Conservation (phyloP, 2,797 vertebrate species). For the Sebastes alutus region DNA sequence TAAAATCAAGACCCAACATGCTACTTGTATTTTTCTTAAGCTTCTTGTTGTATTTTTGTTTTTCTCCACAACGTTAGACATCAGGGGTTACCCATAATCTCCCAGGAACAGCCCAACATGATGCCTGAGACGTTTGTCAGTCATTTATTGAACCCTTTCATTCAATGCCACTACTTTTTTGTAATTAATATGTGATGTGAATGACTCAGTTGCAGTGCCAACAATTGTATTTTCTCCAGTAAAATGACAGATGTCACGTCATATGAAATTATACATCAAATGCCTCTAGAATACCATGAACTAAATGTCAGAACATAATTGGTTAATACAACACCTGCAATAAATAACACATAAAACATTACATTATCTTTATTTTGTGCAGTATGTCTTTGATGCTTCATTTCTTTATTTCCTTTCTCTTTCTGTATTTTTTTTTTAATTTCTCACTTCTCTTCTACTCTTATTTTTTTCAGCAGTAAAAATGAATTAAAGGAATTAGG, state of each 20-base stretch:
- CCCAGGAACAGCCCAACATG: background rate
- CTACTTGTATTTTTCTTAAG: background rate
- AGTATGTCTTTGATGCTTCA: background rate
- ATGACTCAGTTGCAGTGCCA: too few species aligned
- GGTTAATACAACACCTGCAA: background rate
- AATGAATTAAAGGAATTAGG: too few species aligned
- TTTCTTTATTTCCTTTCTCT: background rate
- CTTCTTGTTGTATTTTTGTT: background rate
- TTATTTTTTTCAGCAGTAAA: too few species aligned
- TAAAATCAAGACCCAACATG: background rate
- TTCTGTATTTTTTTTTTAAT: background rate
- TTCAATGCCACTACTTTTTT: too few species aligned
- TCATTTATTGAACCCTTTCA: too few species aligned
- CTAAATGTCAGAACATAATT: background rate
- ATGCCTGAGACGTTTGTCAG: too few species aligned
- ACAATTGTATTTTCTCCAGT: too few species aligned
- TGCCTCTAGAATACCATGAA: background rate
- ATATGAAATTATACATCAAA: background rate
- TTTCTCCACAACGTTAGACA: background rate
- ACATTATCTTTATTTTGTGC: background rate
- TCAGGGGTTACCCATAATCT: background rate
- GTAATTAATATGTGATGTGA: too few species aligned
- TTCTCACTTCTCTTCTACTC: too few species aligned
- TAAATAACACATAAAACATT: background rate
- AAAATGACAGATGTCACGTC: too few species aligned